Conservation (phyloP, 2,113 vertebrate species). For the Chauna torquata region DNA sequence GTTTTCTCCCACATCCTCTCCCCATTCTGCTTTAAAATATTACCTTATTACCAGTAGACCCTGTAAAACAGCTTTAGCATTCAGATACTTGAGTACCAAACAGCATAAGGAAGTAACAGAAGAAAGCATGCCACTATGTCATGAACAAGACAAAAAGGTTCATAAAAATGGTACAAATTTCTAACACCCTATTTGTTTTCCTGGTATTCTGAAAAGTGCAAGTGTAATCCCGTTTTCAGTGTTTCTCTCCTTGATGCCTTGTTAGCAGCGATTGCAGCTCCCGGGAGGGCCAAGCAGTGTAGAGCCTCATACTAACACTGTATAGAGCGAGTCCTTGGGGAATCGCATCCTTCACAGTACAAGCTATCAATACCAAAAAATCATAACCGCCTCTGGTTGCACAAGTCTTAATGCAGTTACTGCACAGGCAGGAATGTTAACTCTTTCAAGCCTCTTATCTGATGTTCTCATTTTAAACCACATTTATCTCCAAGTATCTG, state of each 20-base stretch:
- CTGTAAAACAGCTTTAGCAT: neutral
- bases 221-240: neutral
- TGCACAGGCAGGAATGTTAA: neutral
- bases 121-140: neutral
- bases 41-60: neutral
- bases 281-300: neutral
- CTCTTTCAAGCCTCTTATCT: slow-evolving; percentile 21
- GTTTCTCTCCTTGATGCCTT: neutral
- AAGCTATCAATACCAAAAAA: slow-evolving; percentile 16
- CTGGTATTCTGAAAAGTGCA: neutral
- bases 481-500: neutral
- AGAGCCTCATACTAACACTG: neutral
- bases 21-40: neutral
- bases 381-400: neutral
- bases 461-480: neutral
- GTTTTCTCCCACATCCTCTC: neutral
- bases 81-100: neutral
- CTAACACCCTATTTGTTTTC: neutral
- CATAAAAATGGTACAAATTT: neutral
- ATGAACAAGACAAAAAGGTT: neutral
- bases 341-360: slow-evolving; percentile 23
- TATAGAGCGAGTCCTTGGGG: neutral
- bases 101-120: neutral
- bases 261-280: slow-evolving; percentile 37
- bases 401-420: neutral